Base-by-base conservation (phyloP, 2,888 invertebrate genomes). In the Acronicta leporina region DNA sequence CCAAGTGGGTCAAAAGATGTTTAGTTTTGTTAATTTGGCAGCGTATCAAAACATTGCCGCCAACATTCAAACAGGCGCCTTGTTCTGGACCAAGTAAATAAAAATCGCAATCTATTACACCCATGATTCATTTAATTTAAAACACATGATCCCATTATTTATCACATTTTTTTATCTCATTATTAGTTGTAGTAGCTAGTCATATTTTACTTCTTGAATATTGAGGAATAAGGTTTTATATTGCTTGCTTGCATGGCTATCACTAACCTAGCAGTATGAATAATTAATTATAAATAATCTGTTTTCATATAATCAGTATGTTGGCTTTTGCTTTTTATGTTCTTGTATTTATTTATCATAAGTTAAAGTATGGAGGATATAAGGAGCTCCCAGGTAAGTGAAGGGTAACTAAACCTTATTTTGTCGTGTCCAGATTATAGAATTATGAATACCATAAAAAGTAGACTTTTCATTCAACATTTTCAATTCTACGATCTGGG, bases 1-100 rank as follows among this genome's bases (percentile, higher is more conserved):
- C 60, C 41, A 56, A 74, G 20, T 74, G 45, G 70, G 66, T 63
- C 70, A 46, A 40, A 53, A 33, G 14, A 11, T 27, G 30, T 33
- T 11, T 9, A 5, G 45, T 30, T 35, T 25, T 13, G 10, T 61
- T n/a, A 38, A 40, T 49, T 63, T 70, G 66, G 66, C 66, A 70
- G 5, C 45, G 25, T 54, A 38, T 49, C 58, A 59, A 59, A 38
- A 48, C 25, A 58, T 57, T 69, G 75, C 56, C 38, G 58, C 56
- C 59, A 59, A 52, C 10, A 16, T 67, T 61, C 41, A 45, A 51
- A 40, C 33, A 69, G 54, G 61, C 58, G 48, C 15, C 0, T n/a
- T 7, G 8, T 20, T 33, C 11, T 33, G 33, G 33, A 14, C 15
- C 10, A 43, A 40, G 9, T 33, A 9, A 46, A 9, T 16, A 46